A percentile compares a stretch with the other conserved stretches of the same genome.
Evolutionary conservation across 2,797 vertebrate species (phyloP).

Genomic region (Podargus strigoides): DNA sequence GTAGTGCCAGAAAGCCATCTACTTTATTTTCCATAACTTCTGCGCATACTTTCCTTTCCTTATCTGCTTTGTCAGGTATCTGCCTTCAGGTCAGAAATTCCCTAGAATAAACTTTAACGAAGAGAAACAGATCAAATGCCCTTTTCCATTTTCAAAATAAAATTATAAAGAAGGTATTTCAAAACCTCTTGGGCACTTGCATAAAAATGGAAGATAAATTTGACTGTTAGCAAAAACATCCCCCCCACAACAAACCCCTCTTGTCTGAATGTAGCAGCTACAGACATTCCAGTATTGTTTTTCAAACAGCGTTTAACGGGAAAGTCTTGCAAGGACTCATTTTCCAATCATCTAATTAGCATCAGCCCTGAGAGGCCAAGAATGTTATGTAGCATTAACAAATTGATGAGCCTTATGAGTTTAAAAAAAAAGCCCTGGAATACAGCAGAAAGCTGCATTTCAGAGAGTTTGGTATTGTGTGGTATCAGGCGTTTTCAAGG

Average conservation of each 20-base stretch:
- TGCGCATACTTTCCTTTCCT: not conserved
- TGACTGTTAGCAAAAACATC: not conserved
- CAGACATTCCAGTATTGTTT: not conserved
- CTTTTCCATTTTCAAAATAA: not conserved
- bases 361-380: not conserved
- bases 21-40: not conserved
- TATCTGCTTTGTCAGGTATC: not conserved
- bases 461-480: not conserved
- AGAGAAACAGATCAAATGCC: not conserved
- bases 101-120: not conserved
- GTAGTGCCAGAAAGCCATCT: not conserved
- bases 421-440: not conserved
- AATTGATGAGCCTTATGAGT: conserved; percentile 17
- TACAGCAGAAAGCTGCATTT: conserved; percentile 22
- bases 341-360: conserved; percentile 10
- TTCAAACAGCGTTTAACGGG: not conserved
- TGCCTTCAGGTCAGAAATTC: conserved; percentile 10
- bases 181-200: not conserved
- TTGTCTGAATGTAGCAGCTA: not conserved
- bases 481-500: conserved; percentile 22
- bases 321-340: not conserved
- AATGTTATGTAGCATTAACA: conserved; percentile 13
- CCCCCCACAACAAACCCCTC: not conserved
- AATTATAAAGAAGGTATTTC: not conserved
- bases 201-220: not conserved